phyloP scores from a whole-genome alignment of 2,888 invertebrate genomes.

The Chrysolina haemoptera region DNA sequence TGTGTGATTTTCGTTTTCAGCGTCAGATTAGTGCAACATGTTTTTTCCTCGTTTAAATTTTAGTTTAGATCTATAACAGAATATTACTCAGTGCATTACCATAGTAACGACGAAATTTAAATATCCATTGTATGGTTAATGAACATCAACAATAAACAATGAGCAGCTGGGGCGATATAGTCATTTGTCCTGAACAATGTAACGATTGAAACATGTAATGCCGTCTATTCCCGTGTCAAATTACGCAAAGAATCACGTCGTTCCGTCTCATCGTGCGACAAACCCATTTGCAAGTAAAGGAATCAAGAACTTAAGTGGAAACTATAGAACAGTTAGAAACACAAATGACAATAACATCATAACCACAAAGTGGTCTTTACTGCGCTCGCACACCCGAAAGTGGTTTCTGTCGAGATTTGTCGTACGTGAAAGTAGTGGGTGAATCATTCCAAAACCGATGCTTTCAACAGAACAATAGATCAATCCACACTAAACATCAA shows the following conservation, averaged over 20 bases:
- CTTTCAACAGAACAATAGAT: neutral
- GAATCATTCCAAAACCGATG: constrained; percentile 20
- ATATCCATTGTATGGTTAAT: neutral
- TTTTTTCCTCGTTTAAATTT: too few species aligned
- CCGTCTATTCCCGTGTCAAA: neutral
- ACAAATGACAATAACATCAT: constrained; percentile 25
- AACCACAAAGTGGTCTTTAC: constrained; percentile 19
- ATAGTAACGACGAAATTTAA: too few species aligned
- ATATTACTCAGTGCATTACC: too few species aligned
- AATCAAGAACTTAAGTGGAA: neutral
- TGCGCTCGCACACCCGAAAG: neutral
- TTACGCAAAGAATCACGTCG: neutral
- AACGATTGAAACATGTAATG: constrained; percentile 1
- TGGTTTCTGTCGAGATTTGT: constrained; percentile 15
- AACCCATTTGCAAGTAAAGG: constrained; percentile 16
- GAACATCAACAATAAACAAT: constrained; percentile 7
- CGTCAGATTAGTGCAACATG: too few species aligned
- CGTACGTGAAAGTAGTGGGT: neutral
- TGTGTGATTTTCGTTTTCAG: too few species aligned
- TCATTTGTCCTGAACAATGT: neutral
- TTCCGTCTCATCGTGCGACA: neutral
- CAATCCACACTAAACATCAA: neutral
- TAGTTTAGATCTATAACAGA: too few species aligned
- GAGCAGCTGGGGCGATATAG: neutral
- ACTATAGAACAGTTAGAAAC: constrained; percentile 14